Percentiles rank a stretch among this genome's conserved stretches.
Conservation (phyloP, 2,888 invertebrate species). For the Megastigmus dorsalis region DNA sequence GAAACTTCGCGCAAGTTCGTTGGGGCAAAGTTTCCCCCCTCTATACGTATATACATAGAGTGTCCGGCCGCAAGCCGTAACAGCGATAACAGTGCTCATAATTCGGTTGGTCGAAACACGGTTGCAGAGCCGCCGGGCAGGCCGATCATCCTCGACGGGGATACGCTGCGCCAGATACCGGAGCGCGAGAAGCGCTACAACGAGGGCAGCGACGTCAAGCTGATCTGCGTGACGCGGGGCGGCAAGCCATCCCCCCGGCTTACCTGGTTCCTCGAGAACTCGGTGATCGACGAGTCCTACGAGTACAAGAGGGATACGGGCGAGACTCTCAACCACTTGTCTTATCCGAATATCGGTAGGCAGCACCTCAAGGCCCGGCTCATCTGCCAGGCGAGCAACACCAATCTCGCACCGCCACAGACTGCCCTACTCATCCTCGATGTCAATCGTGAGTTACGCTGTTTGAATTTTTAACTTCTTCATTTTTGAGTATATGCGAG, state of each 20-base stretch:
- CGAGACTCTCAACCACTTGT: constrained; percentile 85
- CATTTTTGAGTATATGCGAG: too few species aligned
- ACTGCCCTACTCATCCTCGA: constrained; percentile 87
- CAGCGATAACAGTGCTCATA: too few species aligned
- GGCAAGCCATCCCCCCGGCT: constrained; percentile 88
- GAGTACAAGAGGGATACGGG: constrained; percentile 81
- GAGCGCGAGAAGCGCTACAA: constrained; percentile 88
- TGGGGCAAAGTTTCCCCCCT: too few species aligned
- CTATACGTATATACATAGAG: too few species aligned
- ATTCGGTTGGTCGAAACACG: too few species aligned
- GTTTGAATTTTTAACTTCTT: too few species aligned
- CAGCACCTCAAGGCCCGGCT: constrained; percentile 89
- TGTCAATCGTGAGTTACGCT: constrained; percentile 86
- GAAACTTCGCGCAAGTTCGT: too few species aligned
- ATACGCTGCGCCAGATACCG: constrained; percentile 81
- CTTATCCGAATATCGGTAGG: constrained; percentile 86
- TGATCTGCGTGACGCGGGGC: constrained; percentile 89
- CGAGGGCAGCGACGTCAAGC: constrained; percentile 87
- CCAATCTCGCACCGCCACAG: constrained; percentile 86
- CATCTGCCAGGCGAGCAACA: constrained; percentile 92
- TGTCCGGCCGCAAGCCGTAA: too few species aligned
- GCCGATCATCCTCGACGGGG: constrained; percentile 88
- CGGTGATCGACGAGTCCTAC: constrained; percentile 88
- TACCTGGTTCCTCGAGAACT: constrained; percentile 90
- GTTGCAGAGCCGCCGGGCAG: constrained; percentile 86